These are phyloP conservation scores for Rhabdomys pumilio DNA, from an alignment of 2,797 vertebrate species.

Conservation along the genomic window DNA sequence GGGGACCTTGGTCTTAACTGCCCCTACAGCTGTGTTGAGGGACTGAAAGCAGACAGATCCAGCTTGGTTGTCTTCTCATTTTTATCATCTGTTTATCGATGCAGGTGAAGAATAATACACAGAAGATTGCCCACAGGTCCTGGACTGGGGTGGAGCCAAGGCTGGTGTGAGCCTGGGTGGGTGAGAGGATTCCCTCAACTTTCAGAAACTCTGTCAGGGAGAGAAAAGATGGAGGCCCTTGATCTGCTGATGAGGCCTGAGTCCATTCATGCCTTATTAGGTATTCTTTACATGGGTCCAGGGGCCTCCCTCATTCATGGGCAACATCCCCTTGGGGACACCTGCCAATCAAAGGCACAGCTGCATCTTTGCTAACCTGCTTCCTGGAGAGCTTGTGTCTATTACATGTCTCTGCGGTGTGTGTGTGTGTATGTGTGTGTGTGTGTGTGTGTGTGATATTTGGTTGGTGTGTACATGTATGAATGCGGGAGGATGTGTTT, in stretches of 20 bases:
- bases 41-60: constrained; percentile 83
- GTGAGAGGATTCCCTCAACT: neutral
- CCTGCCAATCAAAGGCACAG: neutral
- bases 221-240: neutral
- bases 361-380: accelerated
- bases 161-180: neutral
- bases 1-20: neutral
- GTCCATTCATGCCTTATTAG: neutral
- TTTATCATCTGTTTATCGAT: constrained; percentile 81
- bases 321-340: no score
- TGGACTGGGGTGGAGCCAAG: neutral
- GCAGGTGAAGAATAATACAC: constrained; percentile 16
- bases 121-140: neutral
- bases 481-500: neutral
- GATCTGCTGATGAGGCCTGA: no score
- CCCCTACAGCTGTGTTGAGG: constrained; percentile 69
- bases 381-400: no score
- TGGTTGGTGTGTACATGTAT: neutral
- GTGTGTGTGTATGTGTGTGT: neutral
- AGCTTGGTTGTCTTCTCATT: constrained; percentile 65
- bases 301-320: accelerated
- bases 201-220: neutral
- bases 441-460: neutral
- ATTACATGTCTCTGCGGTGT: neutral
- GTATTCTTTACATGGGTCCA: neutral